These are phyloP conservation scores for Sternotherus odoratus DNA, from an alignment of 2,797 vertebrate species.

Conservation along the genomic window DNA sequence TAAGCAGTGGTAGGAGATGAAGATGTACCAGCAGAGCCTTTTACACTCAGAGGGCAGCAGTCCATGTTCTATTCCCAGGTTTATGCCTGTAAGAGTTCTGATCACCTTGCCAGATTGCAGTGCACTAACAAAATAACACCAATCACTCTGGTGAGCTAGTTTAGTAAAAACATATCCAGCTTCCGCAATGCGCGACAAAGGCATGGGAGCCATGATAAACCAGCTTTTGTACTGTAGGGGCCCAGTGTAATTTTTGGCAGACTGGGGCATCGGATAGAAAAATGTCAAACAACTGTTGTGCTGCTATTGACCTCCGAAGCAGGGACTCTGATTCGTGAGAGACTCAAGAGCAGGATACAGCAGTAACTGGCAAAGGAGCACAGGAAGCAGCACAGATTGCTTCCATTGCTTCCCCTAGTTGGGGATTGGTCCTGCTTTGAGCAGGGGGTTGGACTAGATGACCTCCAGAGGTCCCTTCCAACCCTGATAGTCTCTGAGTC, in stretches of 20 bases:
- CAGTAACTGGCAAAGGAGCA: not conserved
- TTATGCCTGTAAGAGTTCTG: not conserved
- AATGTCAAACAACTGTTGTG: not conserved
- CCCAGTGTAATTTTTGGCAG: not conserved
- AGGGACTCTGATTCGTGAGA: not conserved
- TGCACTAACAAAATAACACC: not conserved
- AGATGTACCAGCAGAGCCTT: not conserved
- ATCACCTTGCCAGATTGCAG: not conserved
- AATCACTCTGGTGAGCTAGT: not conserved
- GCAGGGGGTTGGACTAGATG: no score
- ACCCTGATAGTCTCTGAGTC: no score
- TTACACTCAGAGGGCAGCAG: not conserved
- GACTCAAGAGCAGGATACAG: not conserved
- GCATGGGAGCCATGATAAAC: not conserved
- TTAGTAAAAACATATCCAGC: not conserved
- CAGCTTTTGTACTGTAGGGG: slow-evolving; percentile 21
- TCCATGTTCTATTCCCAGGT: not conserved
- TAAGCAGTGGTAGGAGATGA: not conserved
- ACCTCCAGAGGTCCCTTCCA: no score
- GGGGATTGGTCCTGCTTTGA: no score
- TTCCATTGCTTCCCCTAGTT: no score
- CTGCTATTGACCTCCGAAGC: not conserved
- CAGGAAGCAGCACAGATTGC: not conserved
- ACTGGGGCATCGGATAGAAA: not conserved
- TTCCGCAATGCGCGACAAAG: slow-evolving; percentile 2